Percentiles rank a stretch among this genome's conserved stretches.
These are phyloP conservation scores for Danaus plexippus DNA, from an alignment of 1,140 invertebrate genomes.

Conservation along the genomic window DNA sequence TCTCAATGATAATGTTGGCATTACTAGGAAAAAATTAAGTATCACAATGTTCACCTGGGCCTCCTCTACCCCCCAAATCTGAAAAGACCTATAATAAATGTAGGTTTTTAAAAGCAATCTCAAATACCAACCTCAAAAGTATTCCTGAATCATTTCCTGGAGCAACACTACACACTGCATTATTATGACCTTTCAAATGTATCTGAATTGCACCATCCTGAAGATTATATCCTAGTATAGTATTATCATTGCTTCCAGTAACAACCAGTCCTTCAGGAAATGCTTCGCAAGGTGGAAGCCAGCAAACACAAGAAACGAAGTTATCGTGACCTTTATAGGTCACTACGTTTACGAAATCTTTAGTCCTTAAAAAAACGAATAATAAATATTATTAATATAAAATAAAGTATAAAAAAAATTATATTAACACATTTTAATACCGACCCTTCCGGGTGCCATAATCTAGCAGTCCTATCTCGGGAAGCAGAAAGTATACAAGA, in stretches of 20 bases:
- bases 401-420: background rate
- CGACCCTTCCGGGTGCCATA: slow-evolving; percentile 88
- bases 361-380: slow-evolving; percentile 59
- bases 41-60: too few relatives aligned
- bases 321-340: slow-evolving; percentile 87
- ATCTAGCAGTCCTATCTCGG: slow-evolving; percentile 86
- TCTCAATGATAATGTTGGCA: too few relatives aligned
- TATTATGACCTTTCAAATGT: slow-evolving; percentile 84
- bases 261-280: slow-evolving; percentile 85
- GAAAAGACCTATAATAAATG: too few relatives aligned
- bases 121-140: slow-evolving; percentile 58
- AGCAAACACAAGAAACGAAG: slow-evolving; percentile 87
- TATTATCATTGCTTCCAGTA: slow-evolving; percentile 91
- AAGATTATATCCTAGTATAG: slow-evolving; percentile 83
- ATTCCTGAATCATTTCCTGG: slow-evolving; percentile 59
- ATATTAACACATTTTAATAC: slow-evolving; percentile 25
- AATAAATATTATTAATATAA: slow-evolving; percentile 1
- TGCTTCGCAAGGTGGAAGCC: slow-evolving; percentile 77
- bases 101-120: too few relatives aligned
- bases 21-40: too few relatives aligned
- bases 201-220: slow-evolving; percentile 74
- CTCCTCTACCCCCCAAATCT: too few relatives aligned
- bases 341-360: slow-evolving; percentile 74
- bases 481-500: slow-evolving; percentile 87
- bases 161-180: slow-evolving; percentile 75